Conservation (phyloP, 2,888 invertebrate species). For the Panzeria rudis region DNA sequence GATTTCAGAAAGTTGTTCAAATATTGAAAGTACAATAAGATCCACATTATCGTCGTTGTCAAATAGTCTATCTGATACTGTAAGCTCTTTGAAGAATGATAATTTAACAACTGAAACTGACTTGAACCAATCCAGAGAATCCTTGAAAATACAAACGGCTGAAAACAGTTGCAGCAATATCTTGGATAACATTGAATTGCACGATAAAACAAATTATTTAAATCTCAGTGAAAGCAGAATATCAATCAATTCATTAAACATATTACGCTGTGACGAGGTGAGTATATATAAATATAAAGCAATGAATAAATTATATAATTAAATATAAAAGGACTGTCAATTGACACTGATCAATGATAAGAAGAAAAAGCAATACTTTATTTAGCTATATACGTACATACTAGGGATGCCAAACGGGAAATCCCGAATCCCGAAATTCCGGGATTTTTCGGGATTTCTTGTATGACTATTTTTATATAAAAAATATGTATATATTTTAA, state of each 20-base stretch:
- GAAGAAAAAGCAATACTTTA: too few species aligned
- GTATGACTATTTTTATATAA: too few species aligned
- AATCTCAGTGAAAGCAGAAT: constrained; percentile 22
- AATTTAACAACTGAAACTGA: constrained; percentile 16
- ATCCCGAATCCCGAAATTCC: too few species aligned
- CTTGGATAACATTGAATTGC: constrained; percentile 30
- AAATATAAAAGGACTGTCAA: too few species aligned
- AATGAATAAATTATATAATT: neutral
- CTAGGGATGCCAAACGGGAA: too few species aligned
- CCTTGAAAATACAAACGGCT: neutral
- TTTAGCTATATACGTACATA: too few species aligned
- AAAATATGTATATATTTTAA: too few species aligned
- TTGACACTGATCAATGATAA: too few species aligned
- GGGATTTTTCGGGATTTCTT: too few species aligned
- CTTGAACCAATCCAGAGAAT: constrained; percentile 17
- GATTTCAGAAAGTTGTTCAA: constrained; percentile 8
- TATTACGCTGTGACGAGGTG: constrained; percentile 50
- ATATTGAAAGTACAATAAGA: constrained; percentile 26
- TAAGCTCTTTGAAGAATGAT: neutral
- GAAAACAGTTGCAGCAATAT: constrained; percentile 18
- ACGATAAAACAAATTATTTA: constrained; percentile 23
- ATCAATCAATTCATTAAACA: constrained; percentile 18
- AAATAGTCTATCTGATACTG: constrained; percentile 2
- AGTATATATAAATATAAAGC: constrained; percentile 14
- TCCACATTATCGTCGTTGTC: constrained; percentile 19